Percentiles rank a stretch among this genome's conserved stretches.
Evolutionary conservation across 2,797 vertebrate species (phyloP).

Genomic region (Garrulus glandarius): DNA sequence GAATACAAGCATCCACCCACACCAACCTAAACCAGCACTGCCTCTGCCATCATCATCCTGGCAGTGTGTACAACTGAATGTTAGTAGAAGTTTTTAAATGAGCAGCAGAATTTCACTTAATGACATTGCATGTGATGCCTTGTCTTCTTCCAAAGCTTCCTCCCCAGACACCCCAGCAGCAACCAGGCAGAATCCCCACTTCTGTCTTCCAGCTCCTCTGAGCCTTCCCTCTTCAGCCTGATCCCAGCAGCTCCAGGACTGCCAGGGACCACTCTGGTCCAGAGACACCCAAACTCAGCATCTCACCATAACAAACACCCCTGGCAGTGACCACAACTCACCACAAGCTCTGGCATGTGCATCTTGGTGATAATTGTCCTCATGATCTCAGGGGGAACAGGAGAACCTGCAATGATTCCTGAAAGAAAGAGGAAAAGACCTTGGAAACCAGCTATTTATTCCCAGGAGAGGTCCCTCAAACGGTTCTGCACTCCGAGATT

Average conservation of each 20-base stretch:
- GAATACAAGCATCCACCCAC: neutral
- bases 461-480: neutral
- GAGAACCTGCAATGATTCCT: constrained; percentile 86
- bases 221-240: neutral
- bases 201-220: neutral
- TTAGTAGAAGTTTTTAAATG: neutral
- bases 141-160: neutral
- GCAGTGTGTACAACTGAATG: neutral
- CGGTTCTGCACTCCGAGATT: neutral
- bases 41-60: neutral
- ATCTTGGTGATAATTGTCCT: constrained; percentile 72
- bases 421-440: neutral
- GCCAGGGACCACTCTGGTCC: accelerated
- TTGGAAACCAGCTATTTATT: neutral
- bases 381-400: constrained; percentile 83
- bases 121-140: neutral
- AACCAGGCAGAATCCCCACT: neutral
- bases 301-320: neutral
- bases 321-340: constrained; percentile 71
- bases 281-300: neutral
- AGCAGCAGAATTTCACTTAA: neutral
- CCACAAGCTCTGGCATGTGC: constrained; percentile 76
- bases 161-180: neutral
- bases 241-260: neutral
- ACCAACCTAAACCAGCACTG: neutral